Conservation (phyloP, 2,888 invertebrate genomes). For the Pseudeuparius sepicola region DNA sequence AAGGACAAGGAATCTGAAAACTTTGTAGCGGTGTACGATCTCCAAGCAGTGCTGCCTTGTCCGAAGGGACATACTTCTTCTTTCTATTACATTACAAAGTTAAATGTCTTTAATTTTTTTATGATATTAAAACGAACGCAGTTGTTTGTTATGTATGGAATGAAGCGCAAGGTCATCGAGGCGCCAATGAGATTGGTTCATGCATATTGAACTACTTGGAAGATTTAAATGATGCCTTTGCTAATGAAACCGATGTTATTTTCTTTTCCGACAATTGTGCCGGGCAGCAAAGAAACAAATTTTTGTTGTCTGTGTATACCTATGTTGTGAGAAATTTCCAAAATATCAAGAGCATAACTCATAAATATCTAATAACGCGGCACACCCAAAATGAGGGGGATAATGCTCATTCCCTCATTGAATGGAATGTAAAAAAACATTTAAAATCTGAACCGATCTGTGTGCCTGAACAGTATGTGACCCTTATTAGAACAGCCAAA, state of each 20-base stretch:
- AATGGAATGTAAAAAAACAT: slow-evolving; percentile 14
- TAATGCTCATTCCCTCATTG: slow-evolving; percentile 21
- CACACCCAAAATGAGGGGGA: slow-evolving; percentile 26
- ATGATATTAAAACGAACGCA: slow-evolving; percentile 2
- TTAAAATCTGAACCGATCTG: slow-evolving; percentile 6
- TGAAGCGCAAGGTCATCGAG: slow-evolving; percentile 2
- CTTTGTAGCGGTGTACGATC: slow-evolving; percentile 5
- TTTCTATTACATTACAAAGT: slow-evolving; percentile 2
- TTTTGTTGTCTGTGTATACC: too few relatives aligned
- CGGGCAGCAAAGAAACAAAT: too few relatives aligned
- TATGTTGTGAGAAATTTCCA: too few relatives aligned
- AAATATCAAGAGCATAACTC: slow-evolving; percentile 18
- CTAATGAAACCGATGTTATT: too few relatives aligned
- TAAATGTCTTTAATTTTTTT: slow-evolving; percentile 3
- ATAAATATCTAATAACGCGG: slow-evolving; percentile 22
- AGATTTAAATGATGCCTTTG: too few relatives aligned
- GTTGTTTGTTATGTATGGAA: slow-evolving; percentile 2
- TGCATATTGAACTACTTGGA: slow-evolving; percentile 3
- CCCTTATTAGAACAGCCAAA: too few relatives aligned
- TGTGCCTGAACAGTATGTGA: too few relatives aligned
- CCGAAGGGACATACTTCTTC: slow-evolving; percentile 2
- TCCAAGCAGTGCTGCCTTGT: slow-evolving; percentile 3
- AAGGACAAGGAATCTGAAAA: slow-evolving; percentile 9
- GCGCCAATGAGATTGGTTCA: slow-evolving; percentile 3
- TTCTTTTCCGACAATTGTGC: too few relatives aligned